A percentile compares a stretch with the other conserved stretches of the same genome.
Evolutionary conservation across 2,797 vertebrate genomes (phyloP).

Genomic region (Lateolabrax maculatus): DNA sequence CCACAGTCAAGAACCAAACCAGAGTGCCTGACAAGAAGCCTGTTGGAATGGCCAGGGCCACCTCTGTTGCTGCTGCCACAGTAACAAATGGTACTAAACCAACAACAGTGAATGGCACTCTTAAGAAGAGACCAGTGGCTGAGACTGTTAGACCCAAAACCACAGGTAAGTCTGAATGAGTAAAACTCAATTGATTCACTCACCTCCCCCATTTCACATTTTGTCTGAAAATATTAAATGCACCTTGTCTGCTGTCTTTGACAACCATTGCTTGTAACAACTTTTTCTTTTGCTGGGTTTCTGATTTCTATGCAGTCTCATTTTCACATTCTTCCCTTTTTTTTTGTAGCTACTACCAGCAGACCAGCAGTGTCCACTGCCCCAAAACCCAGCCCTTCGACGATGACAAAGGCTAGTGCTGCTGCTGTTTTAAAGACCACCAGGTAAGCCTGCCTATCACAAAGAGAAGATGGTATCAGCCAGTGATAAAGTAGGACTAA

Average conservation of each 20-base stretch:
- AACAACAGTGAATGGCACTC: conserved; percentile 23
- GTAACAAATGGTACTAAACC: conserved; percentile 66
- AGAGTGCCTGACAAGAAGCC: conserved; percentile 75
- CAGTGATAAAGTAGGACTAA: not conserved
- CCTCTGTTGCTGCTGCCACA: conserved; percentile 55
- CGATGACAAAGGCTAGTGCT: conserved; percentile 56
- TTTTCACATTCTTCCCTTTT: not conserved
- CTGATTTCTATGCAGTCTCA: not conserved
- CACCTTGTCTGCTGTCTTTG: not conserved
- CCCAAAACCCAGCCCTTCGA: conserved; percentile 61
- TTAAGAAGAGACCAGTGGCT: conserved; percentile 65
- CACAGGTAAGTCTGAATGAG: conserved; percentile 63
- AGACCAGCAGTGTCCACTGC: conserved; percentile 50
- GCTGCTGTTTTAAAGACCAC: conserved; percentile 70
- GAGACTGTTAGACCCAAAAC: conserved; percentile 75
- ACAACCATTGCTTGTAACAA: not conserved
- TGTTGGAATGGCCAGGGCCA: conserved; percentile 55
- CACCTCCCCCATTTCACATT: not conserved
- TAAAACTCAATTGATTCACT: not conserved
- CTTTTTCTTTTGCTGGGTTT: not conserved
- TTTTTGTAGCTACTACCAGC: conserved; percentile 54
- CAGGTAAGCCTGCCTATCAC: conserved; percentile 74
- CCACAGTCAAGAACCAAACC: conserved; percentile 58
- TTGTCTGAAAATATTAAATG: not conserved
- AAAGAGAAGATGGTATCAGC: too few relatives aligned